phyloP scores from a whole-genome alignment of 2,888 invertebrate genomes.

The Melipona bicolor region DNA sequence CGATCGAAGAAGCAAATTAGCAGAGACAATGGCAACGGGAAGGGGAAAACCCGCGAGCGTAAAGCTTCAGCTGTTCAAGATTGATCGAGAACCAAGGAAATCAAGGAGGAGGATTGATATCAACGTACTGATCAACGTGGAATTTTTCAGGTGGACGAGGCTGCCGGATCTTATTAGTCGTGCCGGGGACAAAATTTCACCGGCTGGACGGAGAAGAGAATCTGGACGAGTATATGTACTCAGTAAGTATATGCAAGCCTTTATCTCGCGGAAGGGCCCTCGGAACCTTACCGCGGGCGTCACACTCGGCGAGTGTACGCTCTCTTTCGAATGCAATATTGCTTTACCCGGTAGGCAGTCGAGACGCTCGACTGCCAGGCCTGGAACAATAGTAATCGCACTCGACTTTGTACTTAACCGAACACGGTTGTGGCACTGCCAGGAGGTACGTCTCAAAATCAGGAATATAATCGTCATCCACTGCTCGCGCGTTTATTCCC shows the following conservation, averaged over 20 bases:
- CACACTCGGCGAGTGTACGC: slow-evolving; percentile 73
- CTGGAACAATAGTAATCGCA: slow-evolving; percentile 77
- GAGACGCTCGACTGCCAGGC: slow-evolving; percentile 70
- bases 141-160: not conserved
- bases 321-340: slow-evolving; percentile 77
- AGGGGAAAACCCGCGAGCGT: not conserved
- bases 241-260: slow-evolving; percentile 81
- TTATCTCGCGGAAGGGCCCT: slow-evolving; percentile 79
- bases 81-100: not conserved
- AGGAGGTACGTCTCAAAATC: slow-evolving; percentile 63
- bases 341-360: slow-evolving; percentile 71
- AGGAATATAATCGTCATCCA: slow-evolving; percentile 57
- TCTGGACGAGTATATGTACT: slow-evolving; percentile 72
- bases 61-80: not conserved
- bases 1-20: no score
- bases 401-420: slow-evolving; percentile 68
- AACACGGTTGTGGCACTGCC: slow-evolving; percentile 61
- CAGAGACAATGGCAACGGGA: no score
- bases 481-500: not conserved
- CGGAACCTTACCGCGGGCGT: slow-evolving; percentile 81
- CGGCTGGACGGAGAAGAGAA: slow-evolving; percentile 62
- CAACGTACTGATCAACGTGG: not conserved
- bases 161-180: slow-evolving; percentile 70
- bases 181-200: slow-evolving; percentile 73
- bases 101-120: not conserved